Percentiles rank a stretch among this genome's conserved stretches.
phyloP scores from a whole-genome alignment of 2,888 invertebrate species.

The Drosophila rubida region DNA sequence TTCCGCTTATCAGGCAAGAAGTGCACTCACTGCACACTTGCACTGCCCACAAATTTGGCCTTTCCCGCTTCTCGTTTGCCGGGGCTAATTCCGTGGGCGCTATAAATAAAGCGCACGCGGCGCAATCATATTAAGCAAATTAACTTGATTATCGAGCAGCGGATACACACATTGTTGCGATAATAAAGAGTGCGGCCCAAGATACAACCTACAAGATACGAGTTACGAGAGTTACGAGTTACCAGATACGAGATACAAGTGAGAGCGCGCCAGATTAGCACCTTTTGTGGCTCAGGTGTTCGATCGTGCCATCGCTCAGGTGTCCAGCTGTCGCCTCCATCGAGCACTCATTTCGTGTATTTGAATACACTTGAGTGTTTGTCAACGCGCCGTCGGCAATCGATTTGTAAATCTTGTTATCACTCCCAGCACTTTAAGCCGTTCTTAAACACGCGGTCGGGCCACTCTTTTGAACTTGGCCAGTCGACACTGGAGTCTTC shows the following conservation, averaged over 20 bases:
- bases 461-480: conserved; percentile 49
- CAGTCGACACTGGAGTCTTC: conserved; percentile 15
- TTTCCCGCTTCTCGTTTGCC: conserved; percentile 1
- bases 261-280: conserved; percentile 56
- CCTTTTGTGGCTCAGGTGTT: conserved; percentile 55
- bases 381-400: conserved; percentile 73
- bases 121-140: conserved; percentile 68
- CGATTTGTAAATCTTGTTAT: conserved; percentile 83
- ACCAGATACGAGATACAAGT: conserved; percentile 3
- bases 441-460: conserved; percentile 59
- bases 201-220: neutral
- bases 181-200: conserved; percentile 28
- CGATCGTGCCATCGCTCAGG: neutral
- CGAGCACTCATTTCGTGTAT: conserved; percentile 22
- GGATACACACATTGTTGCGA: conserved; percentile 46
- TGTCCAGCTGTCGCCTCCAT: neutral
- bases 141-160: conserved; percentile 73
- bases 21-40: too few species aligned
- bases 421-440: conserved; percentile 65
- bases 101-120: conserved; percentile 74
- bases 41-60: conserved; percentile 17
- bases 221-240: conserved; percentile 8
- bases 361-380: conserved; percentile 56
- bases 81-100: conserved; percentile 29
- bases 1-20: conserved; percentile 73